Percentiles rank a stretch among this genome's conserved stretches.
These are phyloP conservation scores for Colistium nudipinnis DNA, from an alignment of 2,113 vertebrate species.

Conservation along the genomic window DNA sequence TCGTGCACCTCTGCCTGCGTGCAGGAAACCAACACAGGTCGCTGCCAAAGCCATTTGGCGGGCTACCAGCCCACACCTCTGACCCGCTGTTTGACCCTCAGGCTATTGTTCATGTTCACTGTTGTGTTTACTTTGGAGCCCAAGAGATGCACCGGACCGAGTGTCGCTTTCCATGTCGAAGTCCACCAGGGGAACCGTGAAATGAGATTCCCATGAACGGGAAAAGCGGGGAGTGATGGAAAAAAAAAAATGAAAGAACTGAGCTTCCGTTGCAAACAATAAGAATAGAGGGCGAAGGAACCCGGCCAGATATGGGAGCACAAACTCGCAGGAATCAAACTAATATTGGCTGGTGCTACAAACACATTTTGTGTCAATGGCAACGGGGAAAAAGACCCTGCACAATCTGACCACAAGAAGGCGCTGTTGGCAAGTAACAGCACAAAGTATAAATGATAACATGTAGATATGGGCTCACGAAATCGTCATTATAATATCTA, in stretches of 20 bases:
- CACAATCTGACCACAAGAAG: conserved; percentile 22
- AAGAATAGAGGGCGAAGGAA: conserved; percentile 5
- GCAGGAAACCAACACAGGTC: conserved; percentile 36
- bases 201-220: conserved; percentile 8
- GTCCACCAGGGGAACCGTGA: conserved; percentile 26
- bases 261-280: conserved; percentile 5
- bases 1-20: conserved; percentile 6
- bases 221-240: neutral
- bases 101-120: conserved; percentile 59
- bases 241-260: conserved; percentile 18
- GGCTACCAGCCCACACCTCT: conserved; percentile 41
- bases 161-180: conserved; percentile 26
- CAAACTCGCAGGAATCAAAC: neutral
- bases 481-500: too few species aligned
- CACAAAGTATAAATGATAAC: neutral
- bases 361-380: neutral
- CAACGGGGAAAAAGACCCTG: neutral
- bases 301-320: neutral
- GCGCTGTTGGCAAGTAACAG: conserved; percentile 18
- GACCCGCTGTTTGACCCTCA: conserved; percentile 58
- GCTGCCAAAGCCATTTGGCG: conserved; percentile 60
- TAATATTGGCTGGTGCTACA: neutral
- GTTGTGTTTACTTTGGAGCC: conserved; percentile 62
- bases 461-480: too few species aligned
- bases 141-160: conserved; percentile 36